Conservation (phyloP, 2,888 invertebrate species). For the Leucophenga montana region DNA sequence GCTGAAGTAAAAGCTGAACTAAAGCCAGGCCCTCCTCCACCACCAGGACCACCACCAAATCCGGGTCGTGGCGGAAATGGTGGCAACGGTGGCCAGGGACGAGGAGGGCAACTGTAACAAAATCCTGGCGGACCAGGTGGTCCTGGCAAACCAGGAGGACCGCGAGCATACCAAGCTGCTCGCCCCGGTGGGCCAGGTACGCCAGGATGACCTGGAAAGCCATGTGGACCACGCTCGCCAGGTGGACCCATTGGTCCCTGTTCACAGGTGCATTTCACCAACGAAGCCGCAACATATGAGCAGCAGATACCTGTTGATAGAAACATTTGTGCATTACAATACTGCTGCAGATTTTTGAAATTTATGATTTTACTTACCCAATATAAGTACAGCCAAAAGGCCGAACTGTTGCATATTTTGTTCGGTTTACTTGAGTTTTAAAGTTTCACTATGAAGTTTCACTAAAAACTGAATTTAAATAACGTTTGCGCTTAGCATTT, state of each 20-base stretch:
- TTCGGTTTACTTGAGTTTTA: not conserved
- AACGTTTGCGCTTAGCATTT: constrained; percentile 30
- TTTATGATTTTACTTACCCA: constrained; percentile 45
- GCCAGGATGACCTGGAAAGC: constrained; percentile 31
- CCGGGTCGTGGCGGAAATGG: constrained; percentile 25
- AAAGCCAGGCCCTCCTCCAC: constrained; percentile 8
- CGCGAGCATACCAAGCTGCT: constrained; percentile 38
- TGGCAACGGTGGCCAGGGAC: constrained; percentile 17
- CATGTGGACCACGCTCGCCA: constrained; percentile 33
- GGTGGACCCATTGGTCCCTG: constrained; percentile 53
- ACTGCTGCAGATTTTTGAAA: no score
- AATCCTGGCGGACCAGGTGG: constrained; percentile 59
- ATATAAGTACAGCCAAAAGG: constrained; percentile 38
- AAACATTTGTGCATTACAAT: no score
- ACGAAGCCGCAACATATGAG: constrained; percentile 35
- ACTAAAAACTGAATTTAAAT: constrained; percentile 42
- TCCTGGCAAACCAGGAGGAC: constrained; percentile 47
- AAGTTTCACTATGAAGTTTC: not conserved
- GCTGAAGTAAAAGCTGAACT: constrained; percentile 30
- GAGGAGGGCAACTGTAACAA: constrained; percentile 53
- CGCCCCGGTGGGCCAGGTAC: constrained; percentile 5
- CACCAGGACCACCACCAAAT: not conserved
- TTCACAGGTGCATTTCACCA: constrained; percentile 59
- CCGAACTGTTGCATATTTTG: constrained; percentile 43
- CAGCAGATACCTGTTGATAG: constrained; percentile 40